Evolutionary conservation across 53 echinoderm and acorn worm species (phyloP), one percentile per base, ranked within the genome.

Genomic region (Paelopatides confundens): DNA sequence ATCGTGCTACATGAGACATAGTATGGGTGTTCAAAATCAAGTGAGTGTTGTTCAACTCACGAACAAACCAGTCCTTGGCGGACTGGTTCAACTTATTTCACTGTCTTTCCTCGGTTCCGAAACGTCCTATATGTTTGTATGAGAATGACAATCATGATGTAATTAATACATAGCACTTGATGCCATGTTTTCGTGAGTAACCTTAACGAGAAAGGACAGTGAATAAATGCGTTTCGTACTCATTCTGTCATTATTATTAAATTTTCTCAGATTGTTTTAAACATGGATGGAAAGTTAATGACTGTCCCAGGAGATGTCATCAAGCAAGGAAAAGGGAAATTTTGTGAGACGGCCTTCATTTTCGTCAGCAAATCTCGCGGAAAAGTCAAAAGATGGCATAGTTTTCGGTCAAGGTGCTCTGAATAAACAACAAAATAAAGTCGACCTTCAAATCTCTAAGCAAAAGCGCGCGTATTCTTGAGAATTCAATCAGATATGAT

Each of bases 201-300:
- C 46, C 39, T 39, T 43, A 46, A 74, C 39, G 40, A 74, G 74
- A 39, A 74, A 21, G n/a, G 74, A 74, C 74, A 74, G 74, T 74
- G 74, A 74, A 40, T 74, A 74, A 74, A 74, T 74, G 74, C 74
- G 46, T 74, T 74, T 74, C 74, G 74, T 35, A 74, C 74, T 46
- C 74, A 74, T 74, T 74, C 74, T 74, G 74, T 74, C 74, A 74
- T 74, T 74, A 74, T n/a, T 39, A 74, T 74, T 74, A 74, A 74
- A 74, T 74, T 74, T n/a, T 74, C 46, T 26, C 39, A 39, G 74
- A 74, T 74, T 74, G 74, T 74, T 74, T 71, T 74, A 74, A 74
- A 46, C 74, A 74, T 36, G 47, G 4, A 13, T 58, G 39, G n/a
- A 74, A 74, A 74, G 74, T 74, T 74, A 74, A 74, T 74, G 74